Base-by-base conservation (phyloP, 2,797 vertebrate genomes). In the Huso huso region DNA sequence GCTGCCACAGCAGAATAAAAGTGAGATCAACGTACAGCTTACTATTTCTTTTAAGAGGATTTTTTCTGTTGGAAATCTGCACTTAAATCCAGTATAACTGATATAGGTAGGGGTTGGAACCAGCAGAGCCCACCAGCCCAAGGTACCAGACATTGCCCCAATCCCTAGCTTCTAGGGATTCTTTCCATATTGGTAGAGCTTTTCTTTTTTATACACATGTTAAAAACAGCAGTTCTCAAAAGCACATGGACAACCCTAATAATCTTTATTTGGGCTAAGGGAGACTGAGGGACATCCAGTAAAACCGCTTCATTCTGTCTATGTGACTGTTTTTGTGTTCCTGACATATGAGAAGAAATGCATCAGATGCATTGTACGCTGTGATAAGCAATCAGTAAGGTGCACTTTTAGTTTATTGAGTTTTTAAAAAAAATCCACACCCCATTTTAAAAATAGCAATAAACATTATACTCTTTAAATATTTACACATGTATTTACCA, bases 311-410 rank as follows among this genome's bases (percentile, higher is more conserved):
- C 52, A 10, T 55, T 55, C 6, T 55, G 9, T 55, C n/a, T 55
- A 4, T 55, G 9, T 8, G 9, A 4, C 4, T 55, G 4, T n/a
- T 65, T 12, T 55, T 57, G 12, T 64, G 48, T 62, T 9, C 66
- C 61, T 66, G 53, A 55, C 68, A 51, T 68, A 49, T 70, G 74
- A 70, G 73, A 73, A 74, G 73, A 69, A 68, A 68, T 65, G 65
- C 79, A 64, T 77, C 79, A 80, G 79, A 82, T 86, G 79, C 81
- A 80, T 86, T 87, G 80, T 77, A 81, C 87, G 85, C 84, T 88
- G 86, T 88, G 84, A 88, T 87, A 83, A 84, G 85, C 83, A 87
- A 90, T 87, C 87, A 86, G 86, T 88, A 81, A 88, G 86, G 85
- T 89, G 86, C 83, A 88, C 88, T 89, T 83, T 87, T 81, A 78